Evolutionary conservation across 2,797 vertebrate genomes (phyloP).

Genomic region (Chrosomus eos): DNA sequence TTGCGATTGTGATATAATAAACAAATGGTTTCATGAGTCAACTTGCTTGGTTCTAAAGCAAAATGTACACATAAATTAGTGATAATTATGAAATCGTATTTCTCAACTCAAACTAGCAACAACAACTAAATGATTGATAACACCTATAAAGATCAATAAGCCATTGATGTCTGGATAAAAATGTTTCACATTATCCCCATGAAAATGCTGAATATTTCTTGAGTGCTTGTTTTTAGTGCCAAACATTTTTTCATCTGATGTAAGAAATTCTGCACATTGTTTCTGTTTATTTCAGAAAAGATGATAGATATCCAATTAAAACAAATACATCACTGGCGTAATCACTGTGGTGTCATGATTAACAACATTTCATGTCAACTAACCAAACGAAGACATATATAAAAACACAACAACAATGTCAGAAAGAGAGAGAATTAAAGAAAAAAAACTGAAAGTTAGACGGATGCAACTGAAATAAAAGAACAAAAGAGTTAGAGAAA

Average conservation of each 20-base stretch:
- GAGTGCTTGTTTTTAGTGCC: background rate
- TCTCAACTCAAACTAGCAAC: too few relatives aligned
- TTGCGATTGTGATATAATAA: too few relatives aligned
- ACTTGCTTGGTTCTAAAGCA: too few relatives aligned
- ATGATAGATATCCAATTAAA: background rate
- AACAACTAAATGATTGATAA: too few relatives aligned
- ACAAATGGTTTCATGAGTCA: too few relatives aligned
- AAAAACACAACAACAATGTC: background rate
- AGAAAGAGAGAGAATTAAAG: background rate
- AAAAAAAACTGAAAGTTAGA: conserved; percentile 1
- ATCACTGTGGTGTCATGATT: background rate
- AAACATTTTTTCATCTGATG: background rate
- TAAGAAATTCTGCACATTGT: background rate
- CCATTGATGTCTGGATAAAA: too few relatives aligned
- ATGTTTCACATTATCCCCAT: background rate
- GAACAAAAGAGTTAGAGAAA: background rate
- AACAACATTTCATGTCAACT: background rate
- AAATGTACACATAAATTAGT: too few relatives aligned
- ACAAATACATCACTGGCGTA: background rate
- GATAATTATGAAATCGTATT: too few relatives aligned
- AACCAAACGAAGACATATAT: background rate
- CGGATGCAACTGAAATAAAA: background rate
- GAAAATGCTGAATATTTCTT: background rate
- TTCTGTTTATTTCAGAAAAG: background rate
- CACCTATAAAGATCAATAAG: too few relatives aligned